Percentiles rank a stretch among this genome's conserved stretches.
phyloP scores from a whole-genome alignment of 2,888 invertebrate genomes.

The Ophonus ardosiacus region DNA sequence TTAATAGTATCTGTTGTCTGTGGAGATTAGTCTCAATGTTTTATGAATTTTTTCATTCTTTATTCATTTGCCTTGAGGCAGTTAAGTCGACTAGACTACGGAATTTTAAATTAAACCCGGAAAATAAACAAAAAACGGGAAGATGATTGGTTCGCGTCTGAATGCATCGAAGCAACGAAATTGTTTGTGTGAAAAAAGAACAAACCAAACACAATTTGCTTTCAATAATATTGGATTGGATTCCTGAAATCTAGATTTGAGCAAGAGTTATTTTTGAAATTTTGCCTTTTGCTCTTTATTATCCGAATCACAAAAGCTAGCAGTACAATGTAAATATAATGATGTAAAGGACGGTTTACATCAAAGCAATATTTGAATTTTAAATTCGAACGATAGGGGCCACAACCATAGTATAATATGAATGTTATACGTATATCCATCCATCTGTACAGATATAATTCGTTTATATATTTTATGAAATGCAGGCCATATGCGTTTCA shows the following conservation, averaged over 20 bases:
- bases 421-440: too few relatives aligned
- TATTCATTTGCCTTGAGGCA: conserved; percentile 5
- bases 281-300: neutral
- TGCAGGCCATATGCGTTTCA: too few relatives aligned
- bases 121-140: conserved; percentile 22
- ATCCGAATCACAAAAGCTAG: neutral
- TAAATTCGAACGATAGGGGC: neutral
- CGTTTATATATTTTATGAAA: too few relatives aligned
- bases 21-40: neutral
- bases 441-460: too few relatives aligned
- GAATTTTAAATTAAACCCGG: conserved; percentile 11
- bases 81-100: neutral
- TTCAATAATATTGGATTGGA: conserved; percentile 13
- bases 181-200: conserved; percentile 22
- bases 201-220: conserved; percentile 21
- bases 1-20: too few relatives aligned
- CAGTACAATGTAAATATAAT: neutral
- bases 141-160: conserved; percentile 13
- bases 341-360: neutral
- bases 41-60: neutral
- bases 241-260: conserved; percentile 1
- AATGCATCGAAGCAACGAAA: conserved; percentile 10
- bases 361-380: neutral
- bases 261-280: neutral
- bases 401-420: neutral